phyloP scores from a whole-genome alignment of 2,888 invertebrate species.

The Malthinus seriepunctatus region DNA sequence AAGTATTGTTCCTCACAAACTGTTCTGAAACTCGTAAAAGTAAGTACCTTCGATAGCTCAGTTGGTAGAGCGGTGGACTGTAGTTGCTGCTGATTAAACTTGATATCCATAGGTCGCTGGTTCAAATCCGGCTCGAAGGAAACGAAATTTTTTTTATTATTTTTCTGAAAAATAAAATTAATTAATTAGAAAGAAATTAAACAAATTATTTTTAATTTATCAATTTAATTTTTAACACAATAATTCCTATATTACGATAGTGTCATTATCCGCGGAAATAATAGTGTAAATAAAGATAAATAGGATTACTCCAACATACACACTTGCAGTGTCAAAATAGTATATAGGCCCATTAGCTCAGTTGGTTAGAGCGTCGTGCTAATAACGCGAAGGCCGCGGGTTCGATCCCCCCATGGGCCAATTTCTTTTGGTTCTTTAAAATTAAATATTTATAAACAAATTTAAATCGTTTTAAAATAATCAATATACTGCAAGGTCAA shows the following conservation, averaged over 20 bases:
- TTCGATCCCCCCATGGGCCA: constrained; percentile 76
- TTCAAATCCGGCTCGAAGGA: constrained; percentile 72
- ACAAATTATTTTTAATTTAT: background rate
- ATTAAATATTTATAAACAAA: no score
- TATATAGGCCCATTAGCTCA: constrained; percentile 70
- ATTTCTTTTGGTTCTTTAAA: constrained; percentile 35
- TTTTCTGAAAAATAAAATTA: background rate
- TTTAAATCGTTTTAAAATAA: no score
- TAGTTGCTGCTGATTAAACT: constrained; percentile 32
- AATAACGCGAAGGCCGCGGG: constrained; percentile 78
- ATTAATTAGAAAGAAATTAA: background rate
- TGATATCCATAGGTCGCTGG: constrained; percentile 67
- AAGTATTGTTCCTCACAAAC: background rate
- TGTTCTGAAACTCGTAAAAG: background rate
- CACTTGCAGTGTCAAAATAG: no score
- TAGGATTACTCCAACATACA: no score
- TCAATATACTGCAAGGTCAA: no score
- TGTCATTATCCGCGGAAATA: no score
- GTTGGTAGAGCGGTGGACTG: constrained; percentile 54
- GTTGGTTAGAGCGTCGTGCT: constrained; percentile 78
- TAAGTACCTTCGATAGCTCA: constrained; percentile 50
- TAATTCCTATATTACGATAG: no score
- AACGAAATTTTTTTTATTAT: constrained; percentile 33
- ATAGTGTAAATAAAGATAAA: no score
- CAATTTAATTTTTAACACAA: no score